Conservation (phyloP, 1,140 invertebrate species). For the Metaphire vulgaris region DNA sequence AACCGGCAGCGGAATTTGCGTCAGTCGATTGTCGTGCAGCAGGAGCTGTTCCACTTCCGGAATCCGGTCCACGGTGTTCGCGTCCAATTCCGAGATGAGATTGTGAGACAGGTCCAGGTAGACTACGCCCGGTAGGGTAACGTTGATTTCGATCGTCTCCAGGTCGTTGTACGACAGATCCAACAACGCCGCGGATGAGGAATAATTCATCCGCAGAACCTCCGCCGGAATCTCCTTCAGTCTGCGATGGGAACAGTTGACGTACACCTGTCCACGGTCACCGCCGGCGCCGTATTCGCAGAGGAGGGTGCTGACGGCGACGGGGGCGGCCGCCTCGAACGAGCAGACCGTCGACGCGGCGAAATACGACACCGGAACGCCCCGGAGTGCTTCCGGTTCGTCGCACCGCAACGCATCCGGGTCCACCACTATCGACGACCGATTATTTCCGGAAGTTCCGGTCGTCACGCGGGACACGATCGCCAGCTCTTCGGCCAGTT, state of each 20-base stretch:
- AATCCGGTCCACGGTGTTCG: background rate
- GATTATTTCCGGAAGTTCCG: background rate
- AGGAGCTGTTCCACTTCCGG: background rate
- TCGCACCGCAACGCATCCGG: background rate
- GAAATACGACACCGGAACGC: background rate
- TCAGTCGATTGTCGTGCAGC: background rate
- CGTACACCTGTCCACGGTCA: too few relatives aligned
- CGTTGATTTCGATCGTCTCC: background rate
- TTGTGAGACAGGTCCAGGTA: background rate
- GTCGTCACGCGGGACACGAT: background rate
- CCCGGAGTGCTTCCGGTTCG: background rate
- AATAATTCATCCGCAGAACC: background rate
- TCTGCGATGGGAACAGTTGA: background rate
- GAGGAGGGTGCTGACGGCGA: background rate
- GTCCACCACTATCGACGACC: background rate
- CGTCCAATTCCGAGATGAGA: background rate
- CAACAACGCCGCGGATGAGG: background rate
- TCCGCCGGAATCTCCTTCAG: background rate
- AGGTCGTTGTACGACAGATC: background rate
- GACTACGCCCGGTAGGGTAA: background rate
- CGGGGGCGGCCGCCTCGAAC: too few relatives aligned
- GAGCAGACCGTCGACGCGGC: background rate
- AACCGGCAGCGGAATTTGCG: too few relatives aligned
- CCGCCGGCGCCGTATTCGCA: background rate
- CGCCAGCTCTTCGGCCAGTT: constrained; percentile 5